A percentile compares a stretch with the other conserved stretches of the same genome.
Conservation (phyloP, 1,140 invertebrate genomes). For the Scaptomyza montana region DNA sequence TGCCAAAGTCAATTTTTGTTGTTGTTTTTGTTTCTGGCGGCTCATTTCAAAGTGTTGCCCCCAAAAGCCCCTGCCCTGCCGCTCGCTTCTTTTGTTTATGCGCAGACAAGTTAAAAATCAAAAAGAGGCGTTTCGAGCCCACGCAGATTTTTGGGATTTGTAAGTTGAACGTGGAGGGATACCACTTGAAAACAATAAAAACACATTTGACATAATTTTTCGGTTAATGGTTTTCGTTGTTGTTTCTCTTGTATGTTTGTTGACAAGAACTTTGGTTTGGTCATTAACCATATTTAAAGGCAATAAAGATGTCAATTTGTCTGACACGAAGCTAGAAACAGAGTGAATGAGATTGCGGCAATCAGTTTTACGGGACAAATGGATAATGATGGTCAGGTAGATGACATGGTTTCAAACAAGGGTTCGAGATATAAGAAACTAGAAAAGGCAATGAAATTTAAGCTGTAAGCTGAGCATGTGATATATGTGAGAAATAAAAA, state of each 20-base stretch:
- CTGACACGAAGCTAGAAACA: constrained; percentile 9
- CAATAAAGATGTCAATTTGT: constrained; percentile 75
- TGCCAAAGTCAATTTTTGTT: constrained; percentile 52
- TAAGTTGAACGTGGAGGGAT: constrained; percentile 4
- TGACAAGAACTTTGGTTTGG: constrained; percentile 37
- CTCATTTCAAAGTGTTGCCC: constrained; percentile 56
- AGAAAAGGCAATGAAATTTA: constrained; percentile 9
- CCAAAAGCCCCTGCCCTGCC: background rate
- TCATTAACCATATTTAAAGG: constrained; percentile 78
- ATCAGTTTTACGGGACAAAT: background rate
- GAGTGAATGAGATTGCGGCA: constrained; percentile 38
- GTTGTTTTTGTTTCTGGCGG: constrained; percentile 38
- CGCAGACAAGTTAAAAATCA: constrained; percentile 45
- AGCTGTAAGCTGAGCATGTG: constrained; percentile 10
- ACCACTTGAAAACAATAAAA: constrained; percentile 74
- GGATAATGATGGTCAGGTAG: constrained; percentile 43
- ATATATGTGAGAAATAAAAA: constrained; percentile 21
- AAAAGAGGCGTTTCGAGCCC: constrained; percentile 57
- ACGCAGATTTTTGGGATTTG: constrained; percentile 47
- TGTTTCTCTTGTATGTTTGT: constrained; percentile 1
- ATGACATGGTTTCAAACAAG: constrained; percentile 53
- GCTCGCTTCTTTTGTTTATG: background rate
- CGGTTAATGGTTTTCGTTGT: constrained; percentile 48
- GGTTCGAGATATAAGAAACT: too few species aligned
- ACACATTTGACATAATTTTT: constrained; percentile 72